A percentile compares a stretch with the other conserved stretches of the same genome.
phyloP scores from a whole-genome alignment of 2,888 invertebrate genomes.

The Harpalus rubripes region DNA sequence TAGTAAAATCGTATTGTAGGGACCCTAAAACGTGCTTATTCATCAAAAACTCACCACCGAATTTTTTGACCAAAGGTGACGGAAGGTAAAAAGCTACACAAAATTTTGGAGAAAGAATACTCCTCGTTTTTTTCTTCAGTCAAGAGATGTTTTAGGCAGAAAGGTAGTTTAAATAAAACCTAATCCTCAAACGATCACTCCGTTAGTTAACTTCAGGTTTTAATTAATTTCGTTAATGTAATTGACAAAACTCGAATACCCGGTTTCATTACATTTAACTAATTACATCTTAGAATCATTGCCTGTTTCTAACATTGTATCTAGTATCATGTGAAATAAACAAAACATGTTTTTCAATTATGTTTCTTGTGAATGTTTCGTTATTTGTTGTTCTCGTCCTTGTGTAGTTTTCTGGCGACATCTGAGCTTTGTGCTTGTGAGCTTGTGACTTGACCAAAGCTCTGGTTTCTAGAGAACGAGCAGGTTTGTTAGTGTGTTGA shows the following conservation, averaged over 20 bases:
- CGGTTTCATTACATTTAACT: neutral
- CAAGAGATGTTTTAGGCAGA: neutral
- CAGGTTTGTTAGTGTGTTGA: slow-evolving; percentile 19
- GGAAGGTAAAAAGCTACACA: too few species aligned
- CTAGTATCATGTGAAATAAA: neutral
- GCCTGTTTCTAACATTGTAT: neutral
- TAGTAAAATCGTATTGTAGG: too few species aligned
- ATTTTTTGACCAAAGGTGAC: too few species aligned
- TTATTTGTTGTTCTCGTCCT: slow-evolving; percentile 2
- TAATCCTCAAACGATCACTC: neutral
- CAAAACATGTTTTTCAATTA: neutral
- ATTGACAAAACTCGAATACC: neutral
- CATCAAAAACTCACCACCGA: too few species aligned
- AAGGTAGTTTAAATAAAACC: neutral
- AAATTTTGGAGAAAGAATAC: too few species aligned
- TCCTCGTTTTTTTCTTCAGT: neutral
- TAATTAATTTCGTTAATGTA: neutral
- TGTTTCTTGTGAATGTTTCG: slow-evolving; percentile 10
- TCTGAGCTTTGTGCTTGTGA: slow-evolving; percentile 17
- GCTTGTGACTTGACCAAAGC: slow-evolving; percentile 25
- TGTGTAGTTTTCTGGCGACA: slow-evolving; percentile 21
- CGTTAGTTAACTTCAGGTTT: neutral
- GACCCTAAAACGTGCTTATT: too few species aligned
- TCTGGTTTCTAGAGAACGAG: slow-evolving; percentile 9
- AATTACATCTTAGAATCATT: neutral